Base-by-base conservation (phyloP, 2,888 invertebrate genomes). In the Pandemis heparana region DNA sequence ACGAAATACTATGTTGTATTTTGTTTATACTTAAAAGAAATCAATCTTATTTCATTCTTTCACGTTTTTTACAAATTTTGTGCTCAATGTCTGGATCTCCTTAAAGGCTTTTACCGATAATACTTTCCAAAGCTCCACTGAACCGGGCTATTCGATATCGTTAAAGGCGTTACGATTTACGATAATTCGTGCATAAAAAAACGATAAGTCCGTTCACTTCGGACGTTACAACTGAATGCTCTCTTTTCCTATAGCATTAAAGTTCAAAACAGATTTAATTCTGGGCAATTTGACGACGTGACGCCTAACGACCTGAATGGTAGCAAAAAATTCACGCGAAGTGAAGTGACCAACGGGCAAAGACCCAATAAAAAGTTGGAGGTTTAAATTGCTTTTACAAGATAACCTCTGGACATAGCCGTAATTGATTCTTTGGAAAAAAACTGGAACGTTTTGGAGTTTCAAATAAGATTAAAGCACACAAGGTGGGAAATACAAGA, bases 181-280 rank as follows among this genome's bases (percentile, higher is more conserved):
- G 69, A 74, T 74, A 74, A 69, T 69, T 69, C 73, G 73, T 74
- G 73, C 73, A 74, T 74, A 74, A 74, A 73, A 72, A 63, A 74
- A 69, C 68, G 69, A 74, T 64, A 64, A 64, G 69, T 69, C 73
- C 73, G 56, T 61, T 73, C 68, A 73, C 73, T 68, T 68, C 53
- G 48, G 12, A 39, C 64, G 18, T 51, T 53, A 23, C 56, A 74
- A 74, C 51, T 48, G 16, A n/a, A 61, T 32, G 12, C 46, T 23
- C 73, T 69, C 56, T 74, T 60, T 69, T 60, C 14, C 10, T 65
- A 41, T 64, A 9, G 32, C 2, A 1, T n/a, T 69, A 69, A 51
- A 60, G 59, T 12, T 64, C 41, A 60, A 23, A 69, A 66, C 38
- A 3, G 23, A 16, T 51, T 74, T 53, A 46, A 39, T 12, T 23